These are phyloP conservation scores for Labeo calbasu DNA, from an alignment of 2,797 vertebrate species.

Conservation along the genomic window DNA sequence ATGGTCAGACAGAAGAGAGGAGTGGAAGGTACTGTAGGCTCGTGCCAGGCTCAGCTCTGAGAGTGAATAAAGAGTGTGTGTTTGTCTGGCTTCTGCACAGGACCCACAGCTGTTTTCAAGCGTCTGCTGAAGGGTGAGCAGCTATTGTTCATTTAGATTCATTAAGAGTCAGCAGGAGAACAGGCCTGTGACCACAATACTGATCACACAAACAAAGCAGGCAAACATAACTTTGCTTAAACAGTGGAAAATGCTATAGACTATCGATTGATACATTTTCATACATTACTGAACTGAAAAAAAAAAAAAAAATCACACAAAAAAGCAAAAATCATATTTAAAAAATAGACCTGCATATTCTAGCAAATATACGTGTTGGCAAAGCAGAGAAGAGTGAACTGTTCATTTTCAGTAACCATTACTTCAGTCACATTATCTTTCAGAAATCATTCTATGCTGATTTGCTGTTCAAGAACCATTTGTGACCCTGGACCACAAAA, in stretches of 20 bases:
- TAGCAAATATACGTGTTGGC: background rate
- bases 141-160: slow-evolving; percentile 77
- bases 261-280: background rate
- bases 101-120: slow-evolving; percentile 72
- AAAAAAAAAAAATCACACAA: too few relatives aligned
- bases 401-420: background rate
- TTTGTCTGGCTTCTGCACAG: slow-evolving; percentile 72
- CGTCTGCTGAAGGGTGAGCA: slow-evolving; percentile 76
- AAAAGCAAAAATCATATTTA: background rate
- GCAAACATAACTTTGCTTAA: background rate
- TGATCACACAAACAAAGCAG: background rate
- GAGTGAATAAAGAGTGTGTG: slow-evolving; percentile 77
- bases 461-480: background rate
- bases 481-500: background rate
- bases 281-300: background rate
- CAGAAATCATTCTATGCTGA: background rate
- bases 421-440: background rate
- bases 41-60: slow-evolving; percentile 83
- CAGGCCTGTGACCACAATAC: slow-evolving; percentile 41
- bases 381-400: background rate
- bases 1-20: slow-evolving; percentile 42
- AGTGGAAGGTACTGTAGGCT: slow-evolving; percentile 69
- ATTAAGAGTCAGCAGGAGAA: slow-evolving; percentile 74
- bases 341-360: background rate
- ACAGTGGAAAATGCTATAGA: background rate